Base-by-base conservation (phyloP, 2,888 invertebrate species). In the Nycteola revayana region DNA sequence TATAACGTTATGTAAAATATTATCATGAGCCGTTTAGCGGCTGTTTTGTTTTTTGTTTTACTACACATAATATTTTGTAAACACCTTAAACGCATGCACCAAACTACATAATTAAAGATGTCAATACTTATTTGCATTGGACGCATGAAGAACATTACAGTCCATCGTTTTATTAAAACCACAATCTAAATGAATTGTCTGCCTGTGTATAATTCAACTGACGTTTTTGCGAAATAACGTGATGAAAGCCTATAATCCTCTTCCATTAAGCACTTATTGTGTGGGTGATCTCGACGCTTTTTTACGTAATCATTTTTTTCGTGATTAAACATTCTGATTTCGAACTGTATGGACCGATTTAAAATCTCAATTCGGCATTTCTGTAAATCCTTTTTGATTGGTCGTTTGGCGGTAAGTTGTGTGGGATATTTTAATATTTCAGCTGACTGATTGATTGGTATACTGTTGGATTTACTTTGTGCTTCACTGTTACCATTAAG, bases 261-360 rank as follows among this genome's bases (percentile, higher is more conserved):
- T 47, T 63, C 67, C 72, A 75, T 75, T 75, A 75, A 73, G 69
- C 70, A 68, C 69, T 72, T 65, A 69, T 73, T 72, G 69, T 64
- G 61, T 50, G 58, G 51, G 45, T 62, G 57, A 64, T 63, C 59
- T 58, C 54, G 7, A 35, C 34, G 54, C 58, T 60, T 57, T 66
- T 62, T 60, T 52, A 51, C 56, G 35, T 66, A 65, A 64, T 66
- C 28, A 60, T 64, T 66, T 71, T n/a, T 69, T 70, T 45, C 53
- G 58, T 62, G 63, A 68, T 70, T 67, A 62, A 60, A 66, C 49
- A 60, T 50, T 60, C 51, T 57, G 41, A 48, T 54, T 60, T 56
- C 41, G 34, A 45, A 45, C 39, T 54, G 44, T 33, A 47, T 32
- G 37, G 34, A 28, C 23, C 42, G 53, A 43, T 47, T 41, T 35